Base-by-base conservation (phyloP, 2,113 vertebrate genomes). In the Phalacrocorax pelagicus region DNA sequence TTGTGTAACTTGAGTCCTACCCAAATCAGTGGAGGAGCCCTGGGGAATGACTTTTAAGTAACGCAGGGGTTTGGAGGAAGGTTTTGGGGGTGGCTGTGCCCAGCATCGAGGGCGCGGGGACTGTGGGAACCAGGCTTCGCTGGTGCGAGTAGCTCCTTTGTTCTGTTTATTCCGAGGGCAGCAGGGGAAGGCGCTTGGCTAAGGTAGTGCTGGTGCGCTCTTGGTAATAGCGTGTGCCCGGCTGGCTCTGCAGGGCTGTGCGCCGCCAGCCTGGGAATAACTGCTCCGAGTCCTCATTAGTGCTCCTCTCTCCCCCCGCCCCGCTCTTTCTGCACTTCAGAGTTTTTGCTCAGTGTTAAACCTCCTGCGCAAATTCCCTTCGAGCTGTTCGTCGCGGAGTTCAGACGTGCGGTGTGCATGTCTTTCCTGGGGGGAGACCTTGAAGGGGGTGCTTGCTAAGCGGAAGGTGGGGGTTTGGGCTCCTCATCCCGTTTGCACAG, bases 231-330 rank as follows among this genome's bases (percentile, higher is more conserved):
- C 98, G 44, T 97, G 97, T 96, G 96, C 97, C 97, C 94, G 63
- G 95, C 97, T 97, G 59, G 47, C 72, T 55, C 81, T 15, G 81
- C 97, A 42, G 96, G 89, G 96, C 91, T 95, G 71, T 15, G 47
- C 96, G 96, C 95, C 92, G 93, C 97, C 98, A 98, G 97, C 97
- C 94, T 95, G 98, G 98, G 97, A 98, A 98, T 97, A 96, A 73
- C 61, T 46, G 79, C 97, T 95, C 95, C 36, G 0, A 87, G 77
- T 20, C 32, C 95, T 98, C 96, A 63, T 97, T 97, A 98, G 93
- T 51, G 67, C 90, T 93, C 23, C 72, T 78, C 61, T 61, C 29
- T 6, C 46, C 44, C 44, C 15, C 44, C 46, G 10, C 46, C 21
- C 11, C 23, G 47, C 54, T 61, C 47, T 18, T 65, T 73, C 9